Base-by-base conservation (phyloP, 2,888 invertebrate genomes). In the Falcaria lacertinaria region DNA sequence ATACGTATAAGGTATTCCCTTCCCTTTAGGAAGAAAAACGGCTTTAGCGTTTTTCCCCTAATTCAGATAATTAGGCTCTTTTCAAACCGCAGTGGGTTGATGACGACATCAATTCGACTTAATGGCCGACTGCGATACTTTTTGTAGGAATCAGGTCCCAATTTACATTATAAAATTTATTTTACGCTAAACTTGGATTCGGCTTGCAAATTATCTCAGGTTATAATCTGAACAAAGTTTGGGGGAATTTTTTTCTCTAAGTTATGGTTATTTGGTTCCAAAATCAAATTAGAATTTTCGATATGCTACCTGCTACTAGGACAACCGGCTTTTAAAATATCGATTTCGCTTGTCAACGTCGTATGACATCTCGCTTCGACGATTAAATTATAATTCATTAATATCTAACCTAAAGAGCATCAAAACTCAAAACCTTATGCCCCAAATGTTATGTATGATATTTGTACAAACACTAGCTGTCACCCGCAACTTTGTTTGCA, bases 151-250 rank as follows among this genome's bases (percentile, higher is more conserved):
- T 15, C 14, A 36, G 16, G 35, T 14, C 34, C 25, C 17, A 53
- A 60, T 63, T 62, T 52, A 52, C 52, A 58, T 61, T 59, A 39
- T 39, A 46, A 57, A 64, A 59, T 56, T 44, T 48, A 58, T 54
- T 52, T 39, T 36, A 19, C 33, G 33, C 49, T 54, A 46, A 50
- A 52, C 32, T 45, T 28, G 51, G 53, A 48, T 54, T 56, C 56
- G 50, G 47, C 51, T 15, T 32, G 39, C 38, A 43, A 64, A 61
- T 58, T 60, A 62, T 59, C 47, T 51, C 15, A 14, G 54, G 39
- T 48, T 47, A 43, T 47, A n/a, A 44, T 42, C 36, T 22, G 5
- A 33, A 16, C 32, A 43, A 34, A 32, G 43, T 41, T 48, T 44
- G 11, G 3, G 28, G 11, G 11, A 11, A 52, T 51, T 52, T 42